Evolutionary conservation across 2,797 vertebrate genomes (phyloP), one percentile per base, ranked within the genome.

Genomic region (Babyrousa celebensis): DNA sequence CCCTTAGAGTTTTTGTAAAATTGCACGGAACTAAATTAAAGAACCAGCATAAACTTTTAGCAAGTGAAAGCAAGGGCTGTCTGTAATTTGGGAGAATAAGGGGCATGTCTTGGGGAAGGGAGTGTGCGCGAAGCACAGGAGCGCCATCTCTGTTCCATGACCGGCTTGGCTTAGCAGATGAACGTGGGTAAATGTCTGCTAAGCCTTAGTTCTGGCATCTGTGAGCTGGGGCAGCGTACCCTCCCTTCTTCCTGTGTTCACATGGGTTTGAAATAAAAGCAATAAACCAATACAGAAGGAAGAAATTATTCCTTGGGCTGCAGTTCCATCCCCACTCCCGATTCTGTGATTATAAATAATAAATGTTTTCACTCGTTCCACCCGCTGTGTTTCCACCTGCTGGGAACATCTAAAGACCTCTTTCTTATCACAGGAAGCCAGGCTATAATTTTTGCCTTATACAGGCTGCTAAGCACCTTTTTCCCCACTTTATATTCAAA

Each of bases 261-360:
- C 5, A 25, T 86, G 63, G 12, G 9, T 91, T 58, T 70, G 12
- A 32, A 74, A 82, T 63, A 72, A 75, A 86, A 74, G 17, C 70
- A 80, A 32, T 27, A 93, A 54, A n/a, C 14, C 2, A 58, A 71
- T 56, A 52, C 6, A n/a, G 84, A 91, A 77, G 74, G 43, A 58
- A 60, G 36, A 62, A 43, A 18, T 27, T 79, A 48, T 54, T 74
- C 12, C 29, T 68, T 80, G 11, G 36, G 58, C 62, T 48, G 15
- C 27, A n/a, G 14, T 75, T 91, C 12, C 52, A 92, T 94, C 20
- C 43, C 43, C 74, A 58, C 56, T 86, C 60, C 14, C 56, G 48
- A 85, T 89, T 94, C 80, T 95, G 21, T 89, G 68, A 74, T 94
- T 83, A 40, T 91, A 80, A 89, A 75, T 96, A 94, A 93, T 84